phyloP scores from a whole-genome alignment of 2,888 invertebrate species.

The Sphinx pinastri region DNA sequence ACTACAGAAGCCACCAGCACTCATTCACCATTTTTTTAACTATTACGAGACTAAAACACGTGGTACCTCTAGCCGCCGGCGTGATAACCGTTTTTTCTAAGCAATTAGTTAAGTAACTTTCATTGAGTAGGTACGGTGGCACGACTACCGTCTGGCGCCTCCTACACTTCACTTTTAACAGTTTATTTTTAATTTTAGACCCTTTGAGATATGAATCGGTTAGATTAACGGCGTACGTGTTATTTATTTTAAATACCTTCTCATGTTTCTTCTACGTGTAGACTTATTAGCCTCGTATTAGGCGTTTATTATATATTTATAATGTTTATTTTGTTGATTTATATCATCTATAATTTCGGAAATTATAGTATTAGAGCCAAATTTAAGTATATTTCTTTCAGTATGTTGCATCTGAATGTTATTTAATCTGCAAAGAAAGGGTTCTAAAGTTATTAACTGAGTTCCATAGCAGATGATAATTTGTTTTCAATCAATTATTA shows the following conservation, averaged over 20 bases:
- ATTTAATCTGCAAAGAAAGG: neutral
- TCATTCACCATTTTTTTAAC: constrained; percentile 19
- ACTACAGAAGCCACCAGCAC: constrained; percentile 1
- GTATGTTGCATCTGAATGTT: neutral
- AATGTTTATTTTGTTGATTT: neutral
- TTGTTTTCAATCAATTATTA: constrained; percentile 32
- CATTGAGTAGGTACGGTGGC: constrained; percentile 42
- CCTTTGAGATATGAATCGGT: constrained; percentile 31
- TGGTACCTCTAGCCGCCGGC: constrained; percentile 35
- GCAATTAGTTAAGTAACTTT: constrained; percentile 24
- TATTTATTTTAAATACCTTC: neutral
- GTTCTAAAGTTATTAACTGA: neutral
- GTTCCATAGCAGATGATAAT: constrained; percentile 31
- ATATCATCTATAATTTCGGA: neutral
- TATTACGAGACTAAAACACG: constrained; percentile 27
- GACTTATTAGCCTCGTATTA: neutral
- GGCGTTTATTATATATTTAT: neutral
- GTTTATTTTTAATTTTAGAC: constrained; percentile 30
- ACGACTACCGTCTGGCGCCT: constrained; percentile 47
- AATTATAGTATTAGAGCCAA: no score
- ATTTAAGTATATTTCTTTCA: no score
- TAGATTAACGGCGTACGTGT: constrained; percentile 19
- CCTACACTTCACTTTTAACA: constrained; percentile 37
- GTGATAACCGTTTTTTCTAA: constrained; percentile 40
- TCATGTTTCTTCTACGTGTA: neutral